Evolutionary conservation across 2,888 invertebrate species (phyloP), one percentile per base, ranked within the genome.

Genomic region (Oscheius sp.): DNA sequence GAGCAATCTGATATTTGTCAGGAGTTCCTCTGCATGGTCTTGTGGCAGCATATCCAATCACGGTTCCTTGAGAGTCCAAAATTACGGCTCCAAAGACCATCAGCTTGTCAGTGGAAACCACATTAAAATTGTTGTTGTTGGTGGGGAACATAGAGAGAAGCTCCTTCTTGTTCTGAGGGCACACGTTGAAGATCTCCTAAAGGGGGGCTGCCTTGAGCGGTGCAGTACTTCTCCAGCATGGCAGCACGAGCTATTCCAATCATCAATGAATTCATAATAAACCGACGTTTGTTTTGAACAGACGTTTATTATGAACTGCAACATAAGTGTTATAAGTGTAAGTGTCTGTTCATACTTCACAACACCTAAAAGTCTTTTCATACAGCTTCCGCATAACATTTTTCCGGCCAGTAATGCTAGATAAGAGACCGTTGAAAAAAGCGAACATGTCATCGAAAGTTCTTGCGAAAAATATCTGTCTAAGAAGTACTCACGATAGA

Each of bases 191-290:
- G n/a, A 63, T 48, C 50, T 63, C 63, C 21, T 7, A 63, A 21
- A 63, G 63, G 4, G 63, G 63, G 29, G 2, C 29, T 21, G 63
- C 63, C n/a, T 63, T n/a, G 9, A 63, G 4, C n/a, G 63, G 63
- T 63, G 47, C 42, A 47, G 48, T 63, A 63, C n/a, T 63, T 63
- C 50, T 50, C 63, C 13, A 63, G 13, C 63, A 63, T 63, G 13
- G 63, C 42, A 21, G 63, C 63, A 60, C 60, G 47, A 33, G 63
- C 63, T 48, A 47, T 63, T 10, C 21, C 63, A 4, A 63, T 63
- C 21, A 63, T n/a, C n/a, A 21, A 21, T 21, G 21, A 0, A 21
- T 21, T 21, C 21, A 21, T 21, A 21, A 21, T 21, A 21, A 21
- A 21, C 21, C 21, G 0, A 21, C 21, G 21, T 21, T 21, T 21